Percentiles rank a stretch among this genome's conserved stretches.
These are phyloP conservation scores for Adoxophyes honmai DNA, from an alignment of 1,140 invertebrate genomes.

Conservation along the genomic window DNA sequence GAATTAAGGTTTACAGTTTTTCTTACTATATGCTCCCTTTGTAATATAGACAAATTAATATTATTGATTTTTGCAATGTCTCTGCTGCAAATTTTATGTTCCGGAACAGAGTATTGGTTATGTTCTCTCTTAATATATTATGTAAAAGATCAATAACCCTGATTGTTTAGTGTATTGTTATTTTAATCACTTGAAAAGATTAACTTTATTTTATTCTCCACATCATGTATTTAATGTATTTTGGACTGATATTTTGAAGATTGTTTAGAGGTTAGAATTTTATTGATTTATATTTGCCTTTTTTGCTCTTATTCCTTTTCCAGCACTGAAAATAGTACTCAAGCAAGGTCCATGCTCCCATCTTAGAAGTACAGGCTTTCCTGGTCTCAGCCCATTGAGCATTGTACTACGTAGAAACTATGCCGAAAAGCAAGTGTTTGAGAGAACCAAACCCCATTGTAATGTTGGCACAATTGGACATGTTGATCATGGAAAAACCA, in stretches of 20 bases:
- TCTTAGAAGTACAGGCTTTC: conserved; percentile 35
- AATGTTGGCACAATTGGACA: conserved; percentile 99
- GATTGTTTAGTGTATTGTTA: background rate
- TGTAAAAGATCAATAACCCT: conserved; percentile 30
- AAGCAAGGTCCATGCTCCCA: conserved; percentile 54
- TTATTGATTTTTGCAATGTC: no score
- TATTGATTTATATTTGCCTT: conserved; percentile 28
- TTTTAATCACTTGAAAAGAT: background rate
- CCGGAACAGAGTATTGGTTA: background rate
- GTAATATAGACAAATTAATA: no score
- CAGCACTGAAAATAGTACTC: conserved; percentile 59
- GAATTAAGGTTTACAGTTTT: no score
- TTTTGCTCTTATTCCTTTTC: conserved; percentile 22
- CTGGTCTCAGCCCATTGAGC: conserved; percentile 54
- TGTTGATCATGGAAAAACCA: conserved; percentile 99
- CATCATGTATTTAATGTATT: background rate
- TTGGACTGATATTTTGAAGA: background rate
- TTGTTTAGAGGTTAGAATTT: conserved; percentile 27
- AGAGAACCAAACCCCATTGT: conserved; percentile 94
- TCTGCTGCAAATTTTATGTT: no score
- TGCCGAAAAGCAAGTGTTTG: conserved; percentile 87
- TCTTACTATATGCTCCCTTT: no score
- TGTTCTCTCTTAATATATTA: conserved; percentile 28
- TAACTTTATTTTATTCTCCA: background rate
- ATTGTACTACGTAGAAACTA: conserved; percentile 72